phyloP scores from a whole-genome alignment of 2,888 invertebrate species.

The Mesorhabditis sp. region DNA sequence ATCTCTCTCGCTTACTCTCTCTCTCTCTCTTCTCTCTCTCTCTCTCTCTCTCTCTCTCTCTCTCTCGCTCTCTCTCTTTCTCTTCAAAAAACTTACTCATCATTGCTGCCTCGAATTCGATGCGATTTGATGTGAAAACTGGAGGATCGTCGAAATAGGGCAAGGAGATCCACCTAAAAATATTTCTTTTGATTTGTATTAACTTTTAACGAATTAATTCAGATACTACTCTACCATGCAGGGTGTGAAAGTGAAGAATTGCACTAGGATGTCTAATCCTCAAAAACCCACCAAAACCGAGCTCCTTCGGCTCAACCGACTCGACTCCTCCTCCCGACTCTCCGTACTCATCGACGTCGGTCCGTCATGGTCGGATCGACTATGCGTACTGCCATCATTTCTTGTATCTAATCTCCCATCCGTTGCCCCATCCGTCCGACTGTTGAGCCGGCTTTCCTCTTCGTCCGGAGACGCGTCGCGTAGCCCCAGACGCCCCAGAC shows the following conservation, averaged over 20 bases:
- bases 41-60: constrained; percentile 11
- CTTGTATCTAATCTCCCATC: not conserved
- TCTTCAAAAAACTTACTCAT: constrained; percentile 17
- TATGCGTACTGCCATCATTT: not conserved
- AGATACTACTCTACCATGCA: too few species aligned
- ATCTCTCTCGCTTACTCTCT: not conserved
- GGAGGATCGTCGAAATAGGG: constrained; percentile 53
- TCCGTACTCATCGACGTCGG: not conserved
- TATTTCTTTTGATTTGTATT: not conserved
- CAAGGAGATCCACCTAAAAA: constrained; percentile 50
- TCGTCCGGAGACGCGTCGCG: not conserved
- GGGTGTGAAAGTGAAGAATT: too few species aligned
- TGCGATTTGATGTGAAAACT: constrained; percentile 40
- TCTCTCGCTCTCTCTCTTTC: too few species aligned
- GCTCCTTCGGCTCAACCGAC: constrained; percentile 35
- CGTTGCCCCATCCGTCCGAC: constrained; percentile 3
- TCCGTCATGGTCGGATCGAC: not conserved
- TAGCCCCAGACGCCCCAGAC: not conserved
- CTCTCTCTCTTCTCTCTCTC: too few species aligned
- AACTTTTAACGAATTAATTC: not conserved
- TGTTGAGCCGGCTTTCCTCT: not conserved
- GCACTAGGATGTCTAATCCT: too few species aligned
- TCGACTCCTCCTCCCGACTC: constrained; percentile 31
- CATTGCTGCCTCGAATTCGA: constrained; percentile 11
- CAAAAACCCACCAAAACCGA: constrained; percentile 26